phyloP scores from a whole-genome alignment of 2,888 invertebrate genomes.

The Latrodectus hesperus region DNA sequence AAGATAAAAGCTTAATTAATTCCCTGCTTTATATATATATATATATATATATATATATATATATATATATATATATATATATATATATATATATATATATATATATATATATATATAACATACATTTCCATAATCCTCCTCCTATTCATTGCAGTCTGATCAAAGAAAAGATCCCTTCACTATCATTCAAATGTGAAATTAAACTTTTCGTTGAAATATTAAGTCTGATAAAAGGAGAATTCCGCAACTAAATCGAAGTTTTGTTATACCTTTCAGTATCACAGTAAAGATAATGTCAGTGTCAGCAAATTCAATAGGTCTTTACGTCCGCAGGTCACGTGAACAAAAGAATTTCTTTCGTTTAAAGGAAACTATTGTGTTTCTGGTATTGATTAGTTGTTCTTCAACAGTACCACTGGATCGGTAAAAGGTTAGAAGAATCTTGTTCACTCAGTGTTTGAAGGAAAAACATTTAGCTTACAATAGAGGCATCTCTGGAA shows the following conservation, averaged over 20 bases:
- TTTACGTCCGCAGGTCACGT: conserved; percentile 34
- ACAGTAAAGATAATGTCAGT: not conserved
- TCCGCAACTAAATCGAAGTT: not conserved
- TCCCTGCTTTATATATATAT: too few relatives aligned
- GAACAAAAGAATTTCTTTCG: conserved; percentile 48
- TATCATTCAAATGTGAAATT: not conserved
- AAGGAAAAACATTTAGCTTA: conserved; percentile 42
- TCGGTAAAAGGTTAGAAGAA: conserved; percentile 44
- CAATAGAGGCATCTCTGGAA: conserved; percentile 24
- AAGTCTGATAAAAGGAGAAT: not conserved
- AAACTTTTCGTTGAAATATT: not conserved
- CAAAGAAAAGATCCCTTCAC: too few relatives aligned
- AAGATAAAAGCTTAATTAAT: too few relatives aligned
- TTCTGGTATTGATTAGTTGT: conserved; percentile 56
- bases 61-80: too few relatives aligned
- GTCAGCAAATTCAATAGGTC: conserved; percentile 21
- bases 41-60: too few relatives aligned
- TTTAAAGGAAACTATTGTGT: conserved; percentile 63
- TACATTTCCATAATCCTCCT: too few relatives aligned
- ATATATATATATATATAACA: too few relatives aligned
- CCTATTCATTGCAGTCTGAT: too few relatives aligned
- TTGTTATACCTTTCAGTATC: not conserved
- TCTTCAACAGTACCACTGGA: conserved; percentile 44
- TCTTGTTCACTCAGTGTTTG: conserved; percentile 23
- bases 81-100: too few relatives aligned